A percentile compares a stretch with the other conserved stretches of the same genome.
Conservation (phyloP, 2,113 vertebrate species). For the Ictalurus furcatus region DNA sequence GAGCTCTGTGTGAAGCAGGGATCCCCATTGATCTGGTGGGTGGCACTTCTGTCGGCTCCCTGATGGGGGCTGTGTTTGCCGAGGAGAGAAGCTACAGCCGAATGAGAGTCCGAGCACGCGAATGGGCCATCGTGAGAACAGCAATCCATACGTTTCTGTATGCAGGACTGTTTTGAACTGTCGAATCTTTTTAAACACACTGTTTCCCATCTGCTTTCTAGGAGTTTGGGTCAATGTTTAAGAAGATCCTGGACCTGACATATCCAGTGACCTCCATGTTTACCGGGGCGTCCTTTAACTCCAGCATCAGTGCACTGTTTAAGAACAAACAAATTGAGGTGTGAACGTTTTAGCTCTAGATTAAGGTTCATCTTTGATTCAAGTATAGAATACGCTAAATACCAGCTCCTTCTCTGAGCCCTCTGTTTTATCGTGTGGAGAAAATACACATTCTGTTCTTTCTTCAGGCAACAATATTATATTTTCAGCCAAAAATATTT, state of each 20-base stretch:
- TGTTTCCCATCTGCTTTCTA: constrained; percentile 51
- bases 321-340: constrained; percentile 92
- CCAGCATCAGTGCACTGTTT: constrained; percentile 79
- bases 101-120: constrained; percentile 83
- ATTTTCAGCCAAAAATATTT: background rate
- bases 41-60: constrained; percentile 88
- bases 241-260: constrained; percentile 85
- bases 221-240: constrained; percentile 86
- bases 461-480: background rate
- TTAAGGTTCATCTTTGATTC: background rate
- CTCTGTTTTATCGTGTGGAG: background rate
- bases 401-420: background rate
- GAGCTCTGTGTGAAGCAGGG: constrained; percentile 82
- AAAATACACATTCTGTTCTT: background rate
- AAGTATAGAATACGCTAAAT: background rate
- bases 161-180: background rate
- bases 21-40: constrained; percentile 91
- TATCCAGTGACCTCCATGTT: constrained; percentile 96
- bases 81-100: constrained; percentile 88
- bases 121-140: constrained; percentile 88
- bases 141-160: background rate
- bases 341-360: background rate
- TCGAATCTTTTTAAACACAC: background rate
- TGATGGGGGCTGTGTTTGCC: constrained; percentile 88
- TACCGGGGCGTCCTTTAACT: constrained; percentile 89